A percentile compares a stretch with the other conserved stretches of the same genome.
Conservation (phyloP, 1,140 invertebrate species). For the Microplitis mediator region DNA sequence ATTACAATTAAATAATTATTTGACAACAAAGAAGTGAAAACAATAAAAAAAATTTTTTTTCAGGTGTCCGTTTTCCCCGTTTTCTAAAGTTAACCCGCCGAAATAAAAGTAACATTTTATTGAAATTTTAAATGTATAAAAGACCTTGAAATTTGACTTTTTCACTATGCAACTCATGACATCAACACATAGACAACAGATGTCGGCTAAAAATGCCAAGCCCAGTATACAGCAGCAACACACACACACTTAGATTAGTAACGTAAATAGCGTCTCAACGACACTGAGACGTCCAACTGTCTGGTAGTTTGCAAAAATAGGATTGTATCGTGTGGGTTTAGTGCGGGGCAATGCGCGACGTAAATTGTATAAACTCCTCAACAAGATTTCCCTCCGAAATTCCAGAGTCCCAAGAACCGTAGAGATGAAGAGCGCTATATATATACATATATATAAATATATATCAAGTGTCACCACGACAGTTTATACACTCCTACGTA, state of each 20-base stretch:
- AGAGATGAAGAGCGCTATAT: no score
- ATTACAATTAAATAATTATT: no score
- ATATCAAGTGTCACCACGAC: no score
- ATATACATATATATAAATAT: no score
- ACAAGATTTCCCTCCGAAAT: not conserved
- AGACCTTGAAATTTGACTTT: not conserved
- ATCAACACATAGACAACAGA: slow-evolving; percentile 37
- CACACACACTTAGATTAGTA: not conserved
- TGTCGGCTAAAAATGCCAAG: slow-evolving; percentile 35
- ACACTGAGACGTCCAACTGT: slow-evolving; percentile 50
- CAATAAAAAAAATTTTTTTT: no score
- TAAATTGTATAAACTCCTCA: not conserved
- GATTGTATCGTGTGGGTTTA: slow-evolving; percentile 36
- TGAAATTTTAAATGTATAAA: no score
- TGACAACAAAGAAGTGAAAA: no score
- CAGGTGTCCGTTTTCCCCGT: no score
- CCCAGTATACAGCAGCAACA: not conserved
- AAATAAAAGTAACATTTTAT: no score
- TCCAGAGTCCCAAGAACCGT: not conserved
- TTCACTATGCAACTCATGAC: slow-evolving; percentile 7
- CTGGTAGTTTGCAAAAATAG: slow-evolving; percentile 52
- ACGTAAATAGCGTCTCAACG: slow-evolving; percentile 33
- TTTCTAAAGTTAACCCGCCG: no score
- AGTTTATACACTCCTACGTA: not conserved
- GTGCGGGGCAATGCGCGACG: not conserved